phyloP scores from a whole-genome alignment of 2,888 invertebrate species.

The Coelopa pilipes region DNA sequence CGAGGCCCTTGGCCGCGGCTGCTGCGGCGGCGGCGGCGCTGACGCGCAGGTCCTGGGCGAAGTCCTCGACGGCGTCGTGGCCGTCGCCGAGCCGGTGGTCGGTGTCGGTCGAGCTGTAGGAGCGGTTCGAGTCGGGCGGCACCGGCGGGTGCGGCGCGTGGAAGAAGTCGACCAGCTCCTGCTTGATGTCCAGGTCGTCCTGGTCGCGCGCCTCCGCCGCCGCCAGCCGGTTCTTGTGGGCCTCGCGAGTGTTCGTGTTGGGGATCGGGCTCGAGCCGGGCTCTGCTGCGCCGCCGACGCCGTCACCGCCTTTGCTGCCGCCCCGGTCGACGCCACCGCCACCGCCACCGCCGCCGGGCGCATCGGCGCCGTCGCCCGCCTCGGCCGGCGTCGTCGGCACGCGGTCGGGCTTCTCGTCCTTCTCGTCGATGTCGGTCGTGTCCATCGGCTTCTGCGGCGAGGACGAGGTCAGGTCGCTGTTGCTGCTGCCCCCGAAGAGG shows the following conservation, averaged over 20 bases:
- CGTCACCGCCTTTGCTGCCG: not conserved
- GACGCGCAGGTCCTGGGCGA: slow-evolving; percentile 62
- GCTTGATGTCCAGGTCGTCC: slow-evolving; percentile 61
- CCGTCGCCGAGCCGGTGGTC: slow-evolving; percentile 52
- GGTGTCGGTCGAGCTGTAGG: slow-evolving; percentile 62
- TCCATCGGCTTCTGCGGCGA: slow-evolving; percentile 62
- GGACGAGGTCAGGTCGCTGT: slow-evolving; percentile 58
- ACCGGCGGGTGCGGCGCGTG: slow-evolving; percentile 58
- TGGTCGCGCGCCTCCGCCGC: slow-evolving; percentile 46
- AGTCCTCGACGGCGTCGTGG: slow-evolving; percentile 51
- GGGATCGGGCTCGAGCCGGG: slow-evolving; percentile 61
- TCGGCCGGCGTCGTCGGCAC: slow-evolving; percentile 48
- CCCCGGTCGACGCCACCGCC: too few species aligned
- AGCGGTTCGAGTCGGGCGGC: slow-evolving; percentile 62
- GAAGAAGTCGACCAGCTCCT: slow-evolving; percentile 62
- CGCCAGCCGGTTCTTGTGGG: slow-evolving; percentile 56
- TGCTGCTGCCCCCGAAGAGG: slow-evolving; percentile 52
- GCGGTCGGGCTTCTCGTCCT: slow-evolving; percentile 56
- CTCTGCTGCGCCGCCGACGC: slow-evolving; percentile 39
- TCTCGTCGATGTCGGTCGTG: slow-evolving; percentile 59
- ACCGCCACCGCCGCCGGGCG: slow-evolving; percentile 5
- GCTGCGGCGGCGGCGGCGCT: slow-evolving; percentile 54
- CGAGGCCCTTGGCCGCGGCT: slow-evolving; percentile 53
- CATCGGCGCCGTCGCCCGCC: slow-evolving; percentile 32
- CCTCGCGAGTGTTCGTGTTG: slow-evolving; percentile 58